Conservation (phyloP, 2,113 vertebrate species). For the Amblyopsis rosae region DNA sequence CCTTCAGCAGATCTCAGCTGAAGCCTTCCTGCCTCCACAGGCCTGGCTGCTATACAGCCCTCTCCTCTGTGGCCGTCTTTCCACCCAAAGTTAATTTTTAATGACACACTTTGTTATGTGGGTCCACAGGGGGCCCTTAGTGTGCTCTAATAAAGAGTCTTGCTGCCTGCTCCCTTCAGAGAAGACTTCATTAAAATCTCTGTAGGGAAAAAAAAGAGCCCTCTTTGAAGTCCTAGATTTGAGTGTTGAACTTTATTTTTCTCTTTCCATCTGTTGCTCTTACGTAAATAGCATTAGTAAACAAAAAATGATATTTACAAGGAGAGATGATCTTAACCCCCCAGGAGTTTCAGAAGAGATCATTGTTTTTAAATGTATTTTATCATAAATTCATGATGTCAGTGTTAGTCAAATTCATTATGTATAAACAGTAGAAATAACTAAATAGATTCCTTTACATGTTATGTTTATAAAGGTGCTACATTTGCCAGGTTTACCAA, state of each 20-base stretch:
- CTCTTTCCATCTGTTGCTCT: no score
- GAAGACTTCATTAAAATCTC: conserved; percentile 66
- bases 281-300: no score
- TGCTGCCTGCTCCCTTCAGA: conserved; percentile 58
- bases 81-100: conserved; percentile 70
- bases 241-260: conserved; percentile 14
- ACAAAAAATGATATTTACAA: no score
- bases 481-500: no score
- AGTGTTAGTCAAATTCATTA: no score
- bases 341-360: no score
- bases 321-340: no score
- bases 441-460: no score
- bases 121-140: conserved; percentile 61
- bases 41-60: conserved; percentile 26
- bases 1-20: conserved; percentile 1
- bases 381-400: no score
- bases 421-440: no score
- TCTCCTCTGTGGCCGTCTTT: conserved; percentile 64
- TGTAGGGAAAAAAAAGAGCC: conserved; percentile 23
- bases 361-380: no score
- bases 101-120: conserved; percentile 72
- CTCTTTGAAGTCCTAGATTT: conserved; percentile 59
- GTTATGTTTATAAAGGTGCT: no score
- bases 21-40: conserved; percentile 17
- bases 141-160: conserved; percentile 66